A percentile compares a stretch with the other conserved stretches of the same genome.
phyloP scores from a whole-genome alignment of 2,113 vertebrate genomes.

The Machaerirhynchus nigripectus region DNA sequence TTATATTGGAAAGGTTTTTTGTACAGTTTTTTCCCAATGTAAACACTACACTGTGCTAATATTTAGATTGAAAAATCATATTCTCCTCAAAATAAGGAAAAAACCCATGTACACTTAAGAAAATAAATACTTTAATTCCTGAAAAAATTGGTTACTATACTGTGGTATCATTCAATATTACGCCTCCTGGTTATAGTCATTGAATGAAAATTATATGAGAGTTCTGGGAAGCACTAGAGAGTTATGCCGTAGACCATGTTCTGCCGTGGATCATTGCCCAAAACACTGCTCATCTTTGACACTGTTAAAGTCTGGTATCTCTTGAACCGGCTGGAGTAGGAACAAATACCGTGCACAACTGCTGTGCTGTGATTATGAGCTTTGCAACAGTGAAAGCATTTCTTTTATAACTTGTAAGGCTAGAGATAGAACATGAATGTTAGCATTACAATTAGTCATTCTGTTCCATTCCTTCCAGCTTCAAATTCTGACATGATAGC shows the following conservation, averaged over 20 bases:
- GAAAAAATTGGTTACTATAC: not conserved
- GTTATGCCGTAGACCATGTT: not conserved
- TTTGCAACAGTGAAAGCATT: not conserved
- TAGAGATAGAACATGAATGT: not conserved
- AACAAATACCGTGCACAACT: not conserved
- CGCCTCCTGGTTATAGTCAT: not conserved
- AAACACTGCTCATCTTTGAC: not conserved
- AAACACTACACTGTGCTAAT: not conserved
- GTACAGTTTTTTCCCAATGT: not conserved
- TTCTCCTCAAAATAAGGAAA: not conserved
- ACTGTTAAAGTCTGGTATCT: not conserved
- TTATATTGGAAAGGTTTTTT: not conserved
- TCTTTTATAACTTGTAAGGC: not conserved
- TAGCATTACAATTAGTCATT: not conserved
- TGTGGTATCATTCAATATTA: not conserved
- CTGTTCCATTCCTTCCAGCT: not conserved
- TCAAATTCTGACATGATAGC: not conserved
- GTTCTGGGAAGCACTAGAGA: not conserved
- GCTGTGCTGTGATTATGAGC: not conserved
- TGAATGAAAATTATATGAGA: not conserved
- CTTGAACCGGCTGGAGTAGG: not conserved
- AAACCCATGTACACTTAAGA: accelerated
- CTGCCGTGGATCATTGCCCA: not conserved
- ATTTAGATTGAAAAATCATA: not conserved
- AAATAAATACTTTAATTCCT: not conserved